phyloP scores from a whole-genome alignment of 2,797 vertebrate species.

The Sebastes baramenuke region DNA sequence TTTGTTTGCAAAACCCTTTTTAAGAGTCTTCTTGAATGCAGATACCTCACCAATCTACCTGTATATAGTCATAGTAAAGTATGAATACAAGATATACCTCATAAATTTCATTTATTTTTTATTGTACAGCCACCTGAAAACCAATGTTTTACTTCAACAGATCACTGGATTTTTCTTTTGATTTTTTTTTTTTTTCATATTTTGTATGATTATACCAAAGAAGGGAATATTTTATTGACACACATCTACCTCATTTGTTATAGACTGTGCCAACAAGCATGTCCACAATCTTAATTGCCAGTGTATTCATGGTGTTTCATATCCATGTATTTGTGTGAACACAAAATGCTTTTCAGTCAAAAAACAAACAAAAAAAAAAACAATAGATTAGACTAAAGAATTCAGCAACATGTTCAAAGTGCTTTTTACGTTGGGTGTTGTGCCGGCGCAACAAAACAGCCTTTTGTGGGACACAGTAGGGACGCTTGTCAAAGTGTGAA shows the following conservation, averaged over 20 bases:
- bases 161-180: constrained; percentile 72
- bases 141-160: constrained; percentile 68
- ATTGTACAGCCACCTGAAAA: constrained; percentile 78
- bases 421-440: constrained; percentile 43
- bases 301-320: constrained; percentile 60
- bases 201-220: constrained; percentile 84
- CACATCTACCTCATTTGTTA: constrained; percentile 87
- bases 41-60: constrained; percentile 64
- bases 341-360: constrained; percentile 30
- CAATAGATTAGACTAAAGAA: constrained; percentile 30
- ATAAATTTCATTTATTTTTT: constrained; percentile 76
- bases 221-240: constrained; percentile 81
- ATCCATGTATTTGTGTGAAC: constrained; percentile 58
- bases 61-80: constrained; percentile 77
- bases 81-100: constrained; percentile 82
- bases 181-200: constrained; percentile 59
- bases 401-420: constrained; percentile 49
- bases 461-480: constrained; percentile 3
- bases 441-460: constrained; percentile 36
- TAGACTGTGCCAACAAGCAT: constrained; percentile 79
- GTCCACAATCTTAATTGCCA: constrained; percentile 63
- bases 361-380: constrained; percentile 9
- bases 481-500: background rate
- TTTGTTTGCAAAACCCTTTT: constrained; percentile 44
- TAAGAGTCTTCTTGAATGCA: constrained; percentile 59